Conservation (phyloP, 1,140 invertebrate genomes). For the Papilio aristodemus region DNA sequence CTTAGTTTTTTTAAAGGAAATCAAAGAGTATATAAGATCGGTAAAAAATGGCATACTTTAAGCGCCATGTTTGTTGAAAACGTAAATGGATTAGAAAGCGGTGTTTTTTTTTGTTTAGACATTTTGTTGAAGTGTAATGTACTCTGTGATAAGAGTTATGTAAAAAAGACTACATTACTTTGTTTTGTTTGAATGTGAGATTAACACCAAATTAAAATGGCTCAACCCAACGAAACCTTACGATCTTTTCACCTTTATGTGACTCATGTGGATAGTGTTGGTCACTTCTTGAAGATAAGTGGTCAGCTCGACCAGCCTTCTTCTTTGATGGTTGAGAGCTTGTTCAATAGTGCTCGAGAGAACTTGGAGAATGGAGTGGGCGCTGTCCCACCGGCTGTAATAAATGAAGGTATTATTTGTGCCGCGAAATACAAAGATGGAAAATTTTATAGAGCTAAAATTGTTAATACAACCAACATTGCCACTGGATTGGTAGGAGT, state of each 20-base stretch:
- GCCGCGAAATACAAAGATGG: conserved; percentile 85
- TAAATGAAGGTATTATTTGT: conserved; percentile 80
- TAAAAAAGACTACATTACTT: conserved; percentile 42
- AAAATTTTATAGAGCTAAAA: conserved; percentile 83
- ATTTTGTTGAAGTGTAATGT: conserved; percentile 45
- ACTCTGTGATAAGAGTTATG: conserved; percentile 52
- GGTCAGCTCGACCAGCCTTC: conserved; percentile 83
- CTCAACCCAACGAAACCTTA: conserved; percentile 54
- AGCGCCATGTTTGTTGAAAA: conserved; percentile 71
- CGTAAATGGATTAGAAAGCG: conserved; percentile 74
- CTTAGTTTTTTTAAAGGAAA: neutral
- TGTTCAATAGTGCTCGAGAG: conserved; percentile 72
- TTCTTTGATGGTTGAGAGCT: conserved; percentile 80
- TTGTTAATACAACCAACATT: conserved; percentile 74
- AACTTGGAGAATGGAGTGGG: conserved; percentile 77
- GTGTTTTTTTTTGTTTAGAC: conserved; percentile 55
- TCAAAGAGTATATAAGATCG: too few species aligned
- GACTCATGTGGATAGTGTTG: conserved; percentile 84
- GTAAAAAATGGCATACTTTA: conserved; percentile 39
- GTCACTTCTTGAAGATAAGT: conserved; percentile 84
- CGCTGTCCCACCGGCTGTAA: conserved; percentile 54
- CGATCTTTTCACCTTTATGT: conserved; percentile 78
- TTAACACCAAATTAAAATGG: conserved; percentile 49
- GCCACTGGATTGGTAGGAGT: conserved; percentile 80
- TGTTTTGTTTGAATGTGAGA: conserved; percentile 32